These are phyloP conservation scores for Tetramorium bicarinatum DNA, from an alignment of 2,888 invertebrate species.

Conservation along the genomic window DNA sequence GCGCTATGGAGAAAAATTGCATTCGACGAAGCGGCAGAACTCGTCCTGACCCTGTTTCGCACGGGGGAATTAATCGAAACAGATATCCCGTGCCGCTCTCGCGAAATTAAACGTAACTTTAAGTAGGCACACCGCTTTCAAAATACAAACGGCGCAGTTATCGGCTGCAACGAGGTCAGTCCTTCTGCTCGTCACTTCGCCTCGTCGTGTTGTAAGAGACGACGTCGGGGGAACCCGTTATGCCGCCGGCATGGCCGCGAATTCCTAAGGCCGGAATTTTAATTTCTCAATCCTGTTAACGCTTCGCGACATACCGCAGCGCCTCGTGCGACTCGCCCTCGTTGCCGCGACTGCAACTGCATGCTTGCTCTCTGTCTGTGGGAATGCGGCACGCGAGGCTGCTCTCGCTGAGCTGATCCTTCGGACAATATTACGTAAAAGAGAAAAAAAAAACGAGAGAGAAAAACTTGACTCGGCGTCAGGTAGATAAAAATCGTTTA, in stretches of 20 bases:
- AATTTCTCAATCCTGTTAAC: slow-evolving; percentile 76
- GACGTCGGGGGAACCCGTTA: slow-evolving; percentile 72
- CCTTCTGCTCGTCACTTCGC: slow-evolving; percentile 60
- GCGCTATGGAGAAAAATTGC: neutral
- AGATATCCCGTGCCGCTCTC: neutral
- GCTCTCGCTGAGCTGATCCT: neutral
- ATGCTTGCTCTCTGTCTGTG: neutral
- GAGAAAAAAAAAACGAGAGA: neutral
- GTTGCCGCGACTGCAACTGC: slow-evolving; percentile 26
- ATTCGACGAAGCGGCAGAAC: neutral
- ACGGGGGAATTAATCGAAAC: neutral
- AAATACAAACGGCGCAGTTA: slow-evolving; percentile 49
- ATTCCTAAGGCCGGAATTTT: slow-evolving; percentile 74
- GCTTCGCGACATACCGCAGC: slow-evolving; percentile 67
- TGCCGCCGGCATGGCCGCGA: slow-evolving; percentile 59
- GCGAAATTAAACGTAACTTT: slow-evolving; percentile 9
- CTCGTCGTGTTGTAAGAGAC: slow-evolving; percentile 51
- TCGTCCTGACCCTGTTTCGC: neutral
- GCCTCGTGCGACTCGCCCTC: slow-evolving; percentile 21
- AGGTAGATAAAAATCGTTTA: neutral
- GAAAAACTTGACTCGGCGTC: neutral
- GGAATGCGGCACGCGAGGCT: neutral
- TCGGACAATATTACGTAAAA: neutral
- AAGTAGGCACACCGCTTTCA: slow-evolving; percentile 43
- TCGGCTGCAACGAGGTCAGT: slow-evolving; percentile 70